A percentile compares a stretch with the other conserved stretches of the same genome.
These are phyloP conservation scores for Macaria liturata DNA, from an alignment of 2,888 invertebrate genomes.

Conservation along the genomic window DNA sequence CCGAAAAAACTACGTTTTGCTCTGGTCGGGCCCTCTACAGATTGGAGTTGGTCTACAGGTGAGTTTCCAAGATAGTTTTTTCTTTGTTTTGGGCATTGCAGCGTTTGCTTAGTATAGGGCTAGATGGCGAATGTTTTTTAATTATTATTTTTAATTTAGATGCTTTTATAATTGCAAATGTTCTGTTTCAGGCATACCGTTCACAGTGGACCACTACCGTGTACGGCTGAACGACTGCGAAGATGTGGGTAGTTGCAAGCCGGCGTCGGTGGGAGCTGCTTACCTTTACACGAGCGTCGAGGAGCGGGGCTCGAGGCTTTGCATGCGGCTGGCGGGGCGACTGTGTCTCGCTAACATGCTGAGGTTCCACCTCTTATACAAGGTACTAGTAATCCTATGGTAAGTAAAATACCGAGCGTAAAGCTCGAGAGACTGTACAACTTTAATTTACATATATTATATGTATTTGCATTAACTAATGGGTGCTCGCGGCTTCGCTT, in stretches of 20 bases:
- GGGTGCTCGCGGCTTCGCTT: too few relatives aligned
- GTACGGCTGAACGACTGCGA: constrained; percentile 48
- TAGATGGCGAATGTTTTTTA: too few relatives aligned
- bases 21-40: constrained; percentile 46
- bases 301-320: constrained; percentile 45
- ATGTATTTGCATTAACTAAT: too few relatives aligned
- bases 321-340: constrained; percentile 56
- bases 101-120: too few relatives aligned
- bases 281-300: constrained; percentile 49
- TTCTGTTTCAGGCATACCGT: constrained; percentile 51
- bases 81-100: too few relatives aligned
- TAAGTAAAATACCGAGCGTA: too few relatives aligned
- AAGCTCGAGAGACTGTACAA: too few relatives aligned
- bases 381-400: constrained; percentile 52
- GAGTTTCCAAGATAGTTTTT: constrained; percentile 29
- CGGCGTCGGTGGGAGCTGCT: constrained; percentile 34
- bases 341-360: constrained; percentile 65
- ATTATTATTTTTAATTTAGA: too few relatives aligned
- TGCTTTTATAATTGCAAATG: too few relatives aligned
- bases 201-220: constrained; percentile 46
- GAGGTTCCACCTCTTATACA: constrained; percentile 52
- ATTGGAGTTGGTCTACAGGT: constrained; percentile 69
- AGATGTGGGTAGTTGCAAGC: constrained; percentile 19
- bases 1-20: constrained; percentile 58
- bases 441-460: too few relatives aligned